phyloP scores from a whole-genome alignment of 1,140 invertebrate species.

The Mizuhopecten yessoensis region DNA sequence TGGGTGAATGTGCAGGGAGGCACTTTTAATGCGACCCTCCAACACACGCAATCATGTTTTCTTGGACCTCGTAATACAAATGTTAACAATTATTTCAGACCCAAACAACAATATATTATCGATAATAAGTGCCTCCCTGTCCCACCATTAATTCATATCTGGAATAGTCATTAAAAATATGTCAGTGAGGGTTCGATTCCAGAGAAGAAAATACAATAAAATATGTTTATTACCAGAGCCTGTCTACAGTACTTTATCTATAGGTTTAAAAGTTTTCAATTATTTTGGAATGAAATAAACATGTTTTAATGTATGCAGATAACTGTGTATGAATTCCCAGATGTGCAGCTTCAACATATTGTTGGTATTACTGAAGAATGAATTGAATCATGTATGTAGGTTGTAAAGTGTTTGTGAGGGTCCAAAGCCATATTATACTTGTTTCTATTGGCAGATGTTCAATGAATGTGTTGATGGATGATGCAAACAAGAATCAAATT shows the following conservation, averaged over 20 bases:
- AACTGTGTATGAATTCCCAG: conserved; percentile 13
- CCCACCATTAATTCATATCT: too few relatives aligned
- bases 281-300: conserved; percentile 26
- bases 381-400: conserved; percentile 13
- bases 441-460: neutral
- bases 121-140: too few relatives aligned
- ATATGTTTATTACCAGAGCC: neutral
- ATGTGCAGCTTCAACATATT: neutral
- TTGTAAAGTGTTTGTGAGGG: conserved; percentile 27
- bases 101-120: too few relatives aligned
- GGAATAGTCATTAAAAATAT: too few relatives aligned
- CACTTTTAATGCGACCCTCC: neutral
- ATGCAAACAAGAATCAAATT: conserved; percentile 14
- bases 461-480: neutral
- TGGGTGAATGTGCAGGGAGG: neutral
- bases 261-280: neutral
- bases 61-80: too few relatives aligned
- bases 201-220: neutral
- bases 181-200: neutral
- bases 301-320: conserved; percentile 33
- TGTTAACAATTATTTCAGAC: too few relatives aligned
- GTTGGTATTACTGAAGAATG: neutral
- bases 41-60: neutral
- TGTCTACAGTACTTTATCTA: neutral
- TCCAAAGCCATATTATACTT: conserved; percentile 33